Base-by-base conservation (phyloP, 2,113 vertebrate genomes). In the Onychostoma macrolepis region DNA sequence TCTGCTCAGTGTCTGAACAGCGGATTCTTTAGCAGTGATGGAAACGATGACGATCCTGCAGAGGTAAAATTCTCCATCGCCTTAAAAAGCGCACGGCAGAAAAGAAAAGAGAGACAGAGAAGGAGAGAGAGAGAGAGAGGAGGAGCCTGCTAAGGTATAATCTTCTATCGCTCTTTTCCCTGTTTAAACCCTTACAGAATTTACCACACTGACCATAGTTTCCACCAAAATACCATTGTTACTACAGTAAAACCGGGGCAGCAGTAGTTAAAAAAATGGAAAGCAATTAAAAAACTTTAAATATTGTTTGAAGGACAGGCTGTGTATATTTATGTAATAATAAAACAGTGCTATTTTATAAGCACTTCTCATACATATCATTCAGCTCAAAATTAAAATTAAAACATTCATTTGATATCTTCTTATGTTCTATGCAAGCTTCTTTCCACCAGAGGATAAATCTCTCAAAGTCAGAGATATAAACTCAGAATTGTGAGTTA, bases 1-100 rank as follows among this genome's bases (percentile, higher is more conserved):
- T 84, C 19, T 91, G 30, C 72, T 98, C 97, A 99, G 96, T 98
- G 97, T 96, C 97, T 97, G 96, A 98, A 97, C 96, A 98, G 96
- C 94, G 97, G 97, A 94, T 98, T 99, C 97, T 97, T 98, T 97
- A 97, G 96, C 96, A 98, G 95, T 96, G 97, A 97, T 96, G 98
- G 98, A 94, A 98, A 98, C 98, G 96, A 98, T 96, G 97, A 98
- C 96, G 97, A 97, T 96, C 97, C 91, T 94, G 97, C 97, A 97
- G 97, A 98, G 96, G 97, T 97, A 97, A 95, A 93, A 92, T 96
- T 98, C 97, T 96, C 96, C 96, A 97, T 96, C 94, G 97, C 91
- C 93, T 91, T 93, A 96, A 93, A 92, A 92, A 92, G 67, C 89
- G 92, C 90, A 95, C 90, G 85, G 89, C 85, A 33, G 80, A 87